Percentiles rank a stretch among this genome's conserved stretches.
phyloP scores from a whole-genome alignment of 2,888 invertebrate genomes.

The Gisinianus flammeolus region DNA sequence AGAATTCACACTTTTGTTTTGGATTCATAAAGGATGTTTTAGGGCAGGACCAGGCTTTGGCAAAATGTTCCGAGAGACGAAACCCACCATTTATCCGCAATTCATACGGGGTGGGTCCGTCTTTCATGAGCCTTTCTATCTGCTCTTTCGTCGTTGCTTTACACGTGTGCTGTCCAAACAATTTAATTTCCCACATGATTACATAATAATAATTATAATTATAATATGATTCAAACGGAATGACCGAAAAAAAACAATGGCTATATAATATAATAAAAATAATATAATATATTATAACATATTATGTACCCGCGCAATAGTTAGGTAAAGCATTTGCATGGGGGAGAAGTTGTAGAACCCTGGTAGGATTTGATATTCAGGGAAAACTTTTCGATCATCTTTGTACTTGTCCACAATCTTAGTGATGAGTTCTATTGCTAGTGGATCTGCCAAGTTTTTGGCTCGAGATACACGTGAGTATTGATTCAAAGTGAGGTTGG shows the following conservation, averaged over 20 bases:
- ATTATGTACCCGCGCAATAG: conserved; percentile 45
- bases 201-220: too few species aligned
- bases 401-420: neutral
- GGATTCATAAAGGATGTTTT: conserved; percentile 43
- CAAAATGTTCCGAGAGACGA: conserved; percentile 35
- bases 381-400: conserved; percentile 31
- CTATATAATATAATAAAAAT: too few species aligned
- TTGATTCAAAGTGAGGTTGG: conserved; percentile 17
- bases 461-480: neutral
- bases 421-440: conserved; percentile 17
- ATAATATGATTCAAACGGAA: too few species aligned
- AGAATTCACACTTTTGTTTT: conserved; percentile 36
- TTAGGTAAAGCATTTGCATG: conserved; percentile 31
- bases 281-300: too few species aligned
- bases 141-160: neutral
- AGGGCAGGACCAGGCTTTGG: conserved; percentile 42
- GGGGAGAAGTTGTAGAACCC: conserved; percentile 41
- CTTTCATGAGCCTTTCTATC: neutral
- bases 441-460: conserved; percentile 29
- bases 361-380: conserved; percentile 41
- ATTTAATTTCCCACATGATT: too few species aligned
- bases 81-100: conserved; percentile 44
- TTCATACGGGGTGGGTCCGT: conserved; percentile 41
- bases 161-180: conserved; percentile 19
- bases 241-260: too few species aligned